Evolutionary conservation across 1,140 invertebrate species (phyloP), one percentile per base, ranked within the genome.

Genomic region (Caligus rogercresseyi): DNA sequence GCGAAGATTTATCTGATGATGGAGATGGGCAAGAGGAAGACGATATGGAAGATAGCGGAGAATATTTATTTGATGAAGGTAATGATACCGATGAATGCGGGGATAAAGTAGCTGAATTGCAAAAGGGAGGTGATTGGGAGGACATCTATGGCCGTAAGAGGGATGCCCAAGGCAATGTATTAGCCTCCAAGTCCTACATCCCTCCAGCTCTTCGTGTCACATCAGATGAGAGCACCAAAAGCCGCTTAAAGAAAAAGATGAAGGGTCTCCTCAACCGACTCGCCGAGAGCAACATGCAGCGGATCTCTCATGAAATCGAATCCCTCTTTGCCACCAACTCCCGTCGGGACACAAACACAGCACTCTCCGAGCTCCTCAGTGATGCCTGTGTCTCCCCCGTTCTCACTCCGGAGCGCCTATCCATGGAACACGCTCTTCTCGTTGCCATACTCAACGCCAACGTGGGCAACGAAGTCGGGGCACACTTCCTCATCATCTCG

Each of bases 391-490:
- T 90, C 43, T 69, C 77, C 0, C 68, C 74, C 15, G 74, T 81
- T 0, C 67, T 80, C 15, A 82, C 83, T 20, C 84, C 89, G 1
- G 86, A 89, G 68, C 73, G 87, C 25, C 76, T 95, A 66, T 74
- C 89, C 0, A 80, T 86, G 53, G 91, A 95, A 69, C 83, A 92
- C 69, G 80, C 84, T 55, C 81, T 92, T 68, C 71, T 95, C 0
- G 75, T 95, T 16, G 78, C 86, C 0, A 79, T 90, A 62, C 72
- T 95, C 4, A 89, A 94, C 74, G 86, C 86, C 0, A 94, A 94
- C 75, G 78, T 95, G 65, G 92, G 87, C 16, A 82, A 79, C 18
- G 89, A 95, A 81, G 80, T 95, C 20, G 21, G 16, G 52, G 51
- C 52, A 19, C 13, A 15, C 14, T 52, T 52, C 18, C 61, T 20